Base-by-base conservation (phyloP, 2,113 vertebrate species). In the Symphodus melops region DNA sequence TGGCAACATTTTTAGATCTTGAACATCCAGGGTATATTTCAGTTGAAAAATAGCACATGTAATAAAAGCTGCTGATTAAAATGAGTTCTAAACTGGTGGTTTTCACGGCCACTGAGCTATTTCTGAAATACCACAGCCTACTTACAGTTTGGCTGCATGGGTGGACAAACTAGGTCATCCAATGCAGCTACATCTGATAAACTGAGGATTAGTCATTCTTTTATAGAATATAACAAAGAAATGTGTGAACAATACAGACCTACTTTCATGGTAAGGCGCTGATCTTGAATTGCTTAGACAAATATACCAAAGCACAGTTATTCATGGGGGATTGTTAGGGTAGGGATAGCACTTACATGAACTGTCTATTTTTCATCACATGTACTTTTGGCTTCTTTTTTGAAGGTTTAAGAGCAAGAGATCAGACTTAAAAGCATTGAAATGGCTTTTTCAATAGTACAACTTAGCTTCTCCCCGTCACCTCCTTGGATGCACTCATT, bases 141-240 rank as follows among this genome's bases (percentile, higher is more conserved):
- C 56, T 88, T 68, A 74, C 21, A 57, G 25, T 57, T 48, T 62
- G 57, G 36, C 61, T 73, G 49, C 72, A 73, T 44, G 72, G 69
- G 55, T 63, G 75, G 54, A 72, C 67, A 72, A 85, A 81, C 74
- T 79, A 49, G 68, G 84, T 77, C 81, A 80, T 53, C 37, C 58
- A 9, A 36, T 28, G 39, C 19, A 71, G 59, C 53, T n/a, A 4
- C 66, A 51, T 17, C 62, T 56, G n/a, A 71, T 49, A 19, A 20
- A 49, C 23, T 48, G 20, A 53, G 57, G 19, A 41, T 41, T 19
- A 42, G 21, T 9, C 48, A 19, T 23, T 16, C n/a, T 63, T 69
- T 41, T 42, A 52, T 46, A 9, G 4, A n/a, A 19, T 44, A 36
- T 23, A 23, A 55, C 19, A 66, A 54, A 39, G 28, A 17, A 9